Conservation (phyloP, 2,113 vertebrate genomes). For the Arenaria interpres region DNA sequence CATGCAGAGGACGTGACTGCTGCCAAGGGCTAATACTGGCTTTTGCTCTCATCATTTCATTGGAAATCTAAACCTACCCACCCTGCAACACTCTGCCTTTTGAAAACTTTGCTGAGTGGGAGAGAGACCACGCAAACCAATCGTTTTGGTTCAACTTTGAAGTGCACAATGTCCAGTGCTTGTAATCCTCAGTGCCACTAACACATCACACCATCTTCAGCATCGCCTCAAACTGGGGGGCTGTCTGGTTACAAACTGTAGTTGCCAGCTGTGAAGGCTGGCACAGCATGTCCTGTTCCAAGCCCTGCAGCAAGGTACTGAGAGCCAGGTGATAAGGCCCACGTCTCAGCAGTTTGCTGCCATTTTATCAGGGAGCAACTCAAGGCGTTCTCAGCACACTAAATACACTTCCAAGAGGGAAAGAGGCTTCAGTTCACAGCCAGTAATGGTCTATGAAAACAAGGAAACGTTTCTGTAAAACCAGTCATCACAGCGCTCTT, state of each 20-base stretch:
- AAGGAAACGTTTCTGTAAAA: not conserved
- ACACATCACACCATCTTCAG: not conserved
- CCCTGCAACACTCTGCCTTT: not conserved
- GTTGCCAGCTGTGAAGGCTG: rapidly evolving
- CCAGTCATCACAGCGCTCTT: not conserved
- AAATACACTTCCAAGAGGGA: not conserved
- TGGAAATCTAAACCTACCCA: not conserved
- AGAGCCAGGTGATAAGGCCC: not conserved
- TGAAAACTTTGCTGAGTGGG: not conserved
- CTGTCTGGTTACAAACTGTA: not conserved
- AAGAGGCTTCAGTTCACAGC: not conserved
- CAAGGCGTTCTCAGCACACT: not conserved
- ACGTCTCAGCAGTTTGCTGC: not conserved
- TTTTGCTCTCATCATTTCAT: not conserved
- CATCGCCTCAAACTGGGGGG: not conserved
- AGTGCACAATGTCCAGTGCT: no score
- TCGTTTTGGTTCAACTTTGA: not conserved
- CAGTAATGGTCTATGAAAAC: not conserved
- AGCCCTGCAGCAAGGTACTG: rapidly evolving
- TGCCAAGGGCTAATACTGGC: not conserved
- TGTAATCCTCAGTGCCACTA: not conserved
- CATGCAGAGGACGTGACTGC: not conserved
- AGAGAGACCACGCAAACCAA: not conserved
- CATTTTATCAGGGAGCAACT: not conserved
- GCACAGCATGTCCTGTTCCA: not conserved